Conservation (phyloP, 2,113 vertebrate species). For the Dromas ardeola region DNA sequence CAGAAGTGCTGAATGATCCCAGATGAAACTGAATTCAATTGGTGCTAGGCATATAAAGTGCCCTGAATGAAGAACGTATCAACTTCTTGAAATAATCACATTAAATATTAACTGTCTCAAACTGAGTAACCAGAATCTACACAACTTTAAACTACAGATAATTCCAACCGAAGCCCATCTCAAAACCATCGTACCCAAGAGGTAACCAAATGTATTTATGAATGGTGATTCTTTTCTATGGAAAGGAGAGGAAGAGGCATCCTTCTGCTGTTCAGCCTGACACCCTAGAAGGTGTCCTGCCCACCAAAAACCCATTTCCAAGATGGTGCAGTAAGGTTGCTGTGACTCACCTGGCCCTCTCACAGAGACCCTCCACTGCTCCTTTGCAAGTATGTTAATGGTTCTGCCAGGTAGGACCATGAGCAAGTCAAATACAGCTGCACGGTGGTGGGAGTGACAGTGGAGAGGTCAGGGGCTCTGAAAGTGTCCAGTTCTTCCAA, state of each 20-base stretch:
- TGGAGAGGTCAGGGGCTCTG: not conserved
- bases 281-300: not conserved
- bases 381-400: not conserved
- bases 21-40: not conserved
- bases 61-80: not conserved
- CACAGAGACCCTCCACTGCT: not conserved
- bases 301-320: not conserved
- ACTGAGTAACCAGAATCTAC: not conserved
- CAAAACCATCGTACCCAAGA: not conserved
- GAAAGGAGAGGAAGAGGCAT: not conserved
- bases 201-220: not conserved
- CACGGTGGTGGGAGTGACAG: not conserved
- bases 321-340: not conserved
- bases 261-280: not conserved
- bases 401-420: not conserved
- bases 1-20: slow-evolving; percentile 27
- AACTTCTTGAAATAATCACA: not conserved
- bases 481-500: not conserved
- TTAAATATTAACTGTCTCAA: not conserved
- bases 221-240: not conserved
- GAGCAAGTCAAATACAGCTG: not conserved
- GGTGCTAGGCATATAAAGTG: not conserved
- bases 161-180: not conserved
- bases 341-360: not conserved
- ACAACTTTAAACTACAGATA: not conserved